These are phyloP conservation scores for Papilio dardanus DNA, from an alignment of 1,140 invertebrate species.

Conservation along the genomic window DNA sequence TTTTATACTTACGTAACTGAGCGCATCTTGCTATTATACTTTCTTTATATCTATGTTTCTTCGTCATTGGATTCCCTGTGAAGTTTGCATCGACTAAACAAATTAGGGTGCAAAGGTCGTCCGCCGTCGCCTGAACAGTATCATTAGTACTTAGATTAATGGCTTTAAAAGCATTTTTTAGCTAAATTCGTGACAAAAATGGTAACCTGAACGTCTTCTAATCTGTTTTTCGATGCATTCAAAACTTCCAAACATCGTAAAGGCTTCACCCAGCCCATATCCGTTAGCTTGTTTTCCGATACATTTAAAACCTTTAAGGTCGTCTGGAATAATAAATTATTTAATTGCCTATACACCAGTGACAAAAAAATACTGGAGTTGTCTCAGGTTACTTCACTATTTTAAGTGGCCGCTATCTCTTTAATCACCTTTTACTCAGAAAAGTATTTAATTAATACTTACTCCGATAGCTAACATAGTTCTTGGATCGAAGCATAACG, in stretches of 20 bases:
- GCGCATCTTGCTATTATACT: constrained; percentile 84
- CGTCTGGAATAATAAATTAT: constrained; percentile 52
- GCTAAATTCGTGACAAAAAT: neutral
- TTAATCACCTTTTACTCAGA: neutral
- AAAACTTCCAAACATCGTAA: constrained; percentile 70
- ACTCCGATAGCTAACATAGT: constrained; percentile 84
- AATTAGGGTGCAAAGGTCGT: constrained; percentile 80
- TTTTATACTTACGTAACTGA: constrained; percentile 81
- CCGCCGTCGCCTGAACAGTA: constrained; percentile 66
- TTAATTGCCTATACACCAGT: too few relatives aligned
- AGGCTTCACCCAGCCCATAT: constrained; percentile 70
- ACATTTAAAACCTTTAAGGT: constrained; percentile 70
- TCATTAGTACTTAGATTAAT: neutral
- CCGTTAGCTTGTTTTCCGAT: constrained; percentile 72
- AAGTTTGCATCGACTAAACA: constrained; percentile 83
- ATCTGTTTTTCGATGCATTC: constrained; percentile 66
- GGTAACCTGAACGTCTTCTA: constrained; percentile 63
- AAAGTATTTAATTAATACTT: constrained; percentile 52
- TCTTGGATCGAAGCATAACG: constrained; percentile 87
- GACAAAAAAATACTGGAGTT: too few relatives aligned
- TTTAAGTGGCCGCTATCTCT: too few relatives aligned
- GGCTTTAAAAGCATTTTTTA: neutral
- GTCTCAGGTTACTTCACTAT: too few relatives aligned
- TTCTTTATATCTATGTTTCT: constrained; percentile 85
- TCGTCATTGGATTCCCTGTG: constrained; percentile 84